A percentile compares a stretch with the other conserved stretches of the same genome.
phyloP scores from a whole-genome alignment of 2,888 invertebrate species.

The Acanthococcus lagerstroemiae region DNA sequence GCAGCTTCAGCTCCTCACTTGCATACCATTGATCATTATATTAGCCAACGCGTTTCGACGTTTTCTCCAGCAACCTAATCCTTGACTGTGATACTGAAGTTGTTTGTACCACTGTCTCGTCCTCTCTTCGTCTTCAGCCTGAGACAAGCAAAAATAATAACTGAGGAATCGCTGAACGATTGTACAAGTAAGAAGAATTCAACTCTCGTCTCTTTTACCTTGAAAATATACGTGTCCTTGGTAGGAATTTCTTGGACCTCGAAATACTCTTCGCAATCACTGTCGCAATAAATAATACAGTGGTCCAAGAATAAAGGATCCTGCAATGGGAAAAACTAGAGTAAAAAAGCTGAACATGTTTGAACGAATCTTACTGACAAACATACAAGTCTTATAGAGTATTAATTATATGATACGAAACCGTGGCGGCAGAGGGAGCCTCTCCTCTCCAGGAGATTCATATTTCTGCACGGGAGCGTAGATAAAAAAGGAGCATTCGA shows the following conservation, averaged over 20 bases:
- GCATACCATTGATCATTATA: slow-evolving; percentile 81
- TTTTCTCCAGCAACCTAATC: slow-evolving; percentile 85
- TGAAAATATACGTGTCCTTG: slow-evolving; percentile 88
- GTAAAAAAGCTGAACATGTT: not conserved
- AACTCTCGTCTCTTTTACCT: slow-evolving; percentile 49
- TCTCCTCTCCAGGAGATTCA: too few species aligned
- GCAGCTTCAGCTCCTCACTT: slow-evolving; percentile 10
- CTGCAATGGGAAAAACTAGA: slow-evolving; percentile 40
- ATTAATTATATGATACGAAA: too few species aligned
- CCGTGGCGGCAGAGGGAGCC: too few species aligned
- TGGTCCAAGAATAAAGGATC: slow-evolving; percentile 84
- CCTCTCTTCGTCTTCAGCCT: slow-evolving; percentile 80
- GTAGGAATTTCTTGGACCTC: slow-evolving; percentile 88
- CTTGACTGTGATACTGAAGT: slow-evolving; percentile 80
- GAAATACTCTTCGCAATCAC: slow-evolving; percentile 86
- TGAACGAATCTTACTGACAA: too few species aligned
- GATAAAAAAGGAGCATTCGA: too few species aligned
- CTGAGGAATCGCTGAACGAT: not conserved
- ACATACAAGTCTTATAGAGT: too few species aligned
- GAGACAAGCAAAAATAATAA: slow-evolving; percentile 39
- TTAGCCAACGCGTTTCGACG: slow-evolving; percentile 89
- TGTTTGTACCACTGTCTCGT: slow-evolving; percentile 84
- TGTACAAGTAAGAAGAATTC: not conserved
- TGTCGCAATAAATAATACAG: slow-evolving; percentile 78
- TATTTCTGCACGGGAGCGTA: too few species aligned